Evolutionary conservation across 2,888 invertebrate species (phyloP).

Genomic region (Eupithecia tripunctaria): DNA sequence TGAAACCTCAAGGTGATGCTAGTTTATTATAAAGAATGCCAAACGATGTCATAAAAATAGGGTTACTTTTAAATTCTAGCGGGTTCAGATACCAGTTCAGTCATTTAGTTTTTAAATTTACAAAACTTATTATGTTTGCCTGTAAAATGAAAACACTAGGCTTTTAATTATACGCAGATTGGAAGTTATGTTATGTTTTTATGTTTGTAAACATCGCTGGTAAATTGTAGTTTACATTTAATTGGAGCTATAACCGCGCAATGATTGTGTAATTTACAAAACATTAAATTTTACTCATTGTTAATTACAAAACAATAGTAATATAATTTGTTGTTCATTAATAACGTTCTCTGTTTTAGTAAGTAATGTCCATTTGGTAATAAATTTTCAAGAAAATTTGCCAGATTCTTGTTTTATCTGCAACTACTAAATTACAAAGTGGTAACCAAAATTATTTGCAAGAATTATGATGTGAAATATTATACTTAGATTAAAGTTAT

Average conservation of each 20-base stretch:
- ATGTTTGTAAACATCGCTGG: conserved; percentile 5
- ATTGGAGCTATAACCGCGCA: conserved; percentile 1
- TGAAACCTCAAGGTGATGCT: no score
- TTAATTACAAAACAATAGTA: neutral
- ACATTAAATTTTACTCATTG: neutral
- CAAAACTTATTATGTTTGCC: neutral
- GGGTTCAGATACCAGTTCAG: no score
- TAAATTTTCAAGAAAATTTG: neutral
- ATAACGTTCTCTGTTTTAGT: neutral
- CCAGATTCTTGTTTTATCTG: neutral
- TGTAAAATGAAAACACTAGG: neutral
- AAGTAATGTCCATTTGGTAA: neutral
- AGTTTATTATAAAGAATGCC: no score
- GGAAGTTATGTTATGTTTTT: no score
- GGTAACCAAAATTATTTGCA: neutral
- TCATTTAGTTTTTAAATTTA: no score
- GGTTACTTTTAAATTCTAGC: no score
- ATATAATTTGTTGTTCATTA: neutral
- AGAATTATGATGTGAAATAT: neutral
- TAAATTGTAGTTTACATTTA: conserved; percentile 1
- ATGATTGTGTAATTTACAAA: neutral
- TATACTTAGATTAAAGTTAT: neutral
- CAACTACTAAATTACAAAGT: neutral
- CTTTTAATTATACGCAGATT: neutral
- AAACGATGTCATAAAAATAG: no score